Percentiles rank a stretch among this genome's conserved stretches.
Conservation (phyloP, 2,797 vertebrate species). For the Catamblyrhynchus diadema region DNA sequence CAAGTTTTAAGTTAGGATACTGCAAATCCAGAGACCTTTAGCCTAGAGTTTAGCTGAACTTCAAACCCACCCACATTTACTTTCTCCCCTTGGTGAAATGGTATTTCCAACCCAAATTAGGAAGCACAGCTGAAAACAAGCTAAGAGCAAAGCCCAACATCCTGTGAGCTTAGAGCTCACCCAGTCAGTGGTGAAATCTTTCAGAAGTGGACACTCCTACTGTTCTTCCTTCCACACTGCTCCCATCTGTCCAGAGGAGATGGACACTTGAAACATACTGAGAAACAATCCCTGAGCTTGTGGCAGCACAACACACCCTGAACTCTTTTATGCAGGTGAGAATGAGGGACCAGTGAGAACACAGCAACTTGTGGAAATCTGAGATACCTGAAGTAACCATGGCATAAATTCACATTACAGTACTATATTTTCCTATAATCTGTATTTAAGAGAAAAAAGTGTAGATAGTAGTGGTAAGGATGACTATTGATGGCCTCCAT, state of each 20-base stretch:
- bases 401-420: background rate
- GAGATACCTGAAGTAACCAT: background rate
- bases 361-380: background rate
- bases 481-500: background rate
- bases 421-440: background rate
- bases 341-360: background rate
- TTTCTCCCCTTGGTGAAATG: background rate
- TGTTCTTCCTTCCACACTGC: background rate
- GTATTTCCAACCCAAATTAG: background rate
- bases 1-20: background rate
- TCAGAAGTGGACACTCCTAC: background rate
- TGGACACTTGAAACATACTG: background rate
- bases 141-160: background rate
- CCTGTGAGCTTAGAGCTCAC: background rate
- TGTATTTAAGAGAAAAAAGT: background rate
- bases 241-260: background rate
- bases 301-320: rapidly evolving
- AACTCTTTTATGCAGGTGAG: background rate
- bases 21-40: background rate
- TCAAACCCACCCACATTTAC: background rate
- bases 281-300: background rate
- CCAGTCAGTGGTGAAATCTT: background rate
- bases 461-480: background rate
- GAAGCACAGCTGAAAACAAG: background rate
- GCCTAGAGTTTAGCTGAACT: background rate